Evolutionary conservation across 2,888 invertebrate species (phyloP), one percentile per base, ranked within the genome.

Genomic region (Clistopyga incitator): DNA sequence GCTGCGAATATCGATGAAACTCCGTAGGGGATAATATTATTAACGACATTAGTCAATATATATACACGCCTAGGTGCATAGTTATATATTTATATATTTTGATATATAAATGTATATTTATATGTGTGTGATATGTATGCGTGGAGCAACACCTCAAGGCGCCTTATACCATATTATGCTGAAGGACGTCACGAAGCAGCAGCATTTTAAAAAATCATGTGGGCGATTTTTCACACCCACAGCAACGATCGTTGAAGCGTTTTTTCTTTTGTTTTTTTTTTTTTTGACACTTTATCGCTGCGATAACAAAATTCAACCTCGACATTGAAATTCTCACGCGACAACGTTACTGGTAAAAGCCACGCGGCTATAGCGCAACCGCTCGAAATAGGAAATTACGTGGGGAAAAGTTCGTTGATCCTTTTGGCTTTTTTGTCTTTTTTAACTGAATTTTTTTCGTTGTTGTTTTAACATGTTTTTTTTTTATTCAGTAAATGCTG

Each of bases 151-250:
- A 74, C 70, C 78, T 81, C 64, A 76, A 71, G 72, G 78, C 72
- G 67, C 84, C 85, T 78, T 83, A 42, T 78, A 85, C 85, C 85
- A 82, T 71, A 68, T 70, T 74, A 84, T 77, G 87, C 84, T 86
- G 86, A 90, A 81, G 86, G 85, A 89, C 89, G 86, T 87, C 88
- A 89, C 88, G 88, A 90, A 89, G 88, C 87, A 82, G 80, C 77
- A 81, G 71, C 78, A 59, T 59, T 77, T 50, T 34, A 23, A 56
- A 71, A 65, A 54, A 71, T 77, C 64, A 72, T 65, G 61, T 61
- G 38, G 59, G 29, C n/a, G 34, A 47, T 47, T 47, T 47, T 47
- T 47, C 47, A 23, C 61, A 61, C 34, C 61, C 61, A 61, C 61
- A 61, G 61, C 61, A 34, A 64, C 59, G 38, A 64, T 38, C 34